phyloP scores from a whole-genome alignment of 1,140 invertebrate species.

The Octopus sinensis region DNA sequence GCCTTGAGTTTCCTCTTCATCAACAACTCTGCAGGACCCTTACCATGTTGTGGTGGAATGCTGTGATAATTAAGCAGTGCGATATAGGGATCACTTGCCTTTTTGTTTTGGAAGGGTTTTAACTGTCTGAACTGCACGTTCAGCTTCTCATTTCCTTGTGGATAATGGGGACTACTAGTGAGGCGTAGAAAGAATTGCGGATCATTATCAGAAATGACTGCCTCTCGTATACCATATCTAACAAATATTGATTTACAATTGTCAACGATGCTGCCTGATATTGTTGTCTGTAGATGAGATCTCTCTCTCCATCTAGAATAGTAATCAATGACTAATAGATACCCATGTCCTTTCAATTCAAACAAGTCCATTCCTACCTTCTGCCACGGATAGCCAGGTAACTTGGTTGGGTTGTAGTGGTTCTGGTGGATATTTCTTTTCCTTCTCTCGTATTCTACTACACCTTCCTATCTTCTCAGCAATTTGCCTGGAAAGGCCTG shows the following conservation, averaged over 20 bases:
- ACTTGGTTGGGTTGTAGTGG: slow-evolving; percentile 2
- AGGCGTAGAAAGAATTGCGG: slow-evolving; percentile 38
- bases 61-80: background rate
- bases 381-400: slow-evolving; percentile 19
- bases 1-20: slow-evolving; percentile 6
- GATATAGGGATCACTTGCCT: slow-evolving; percentile 12
- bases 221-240: slow-evolving; percentile 30
- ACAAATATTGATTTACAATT: slow-evolving; percentile 32
- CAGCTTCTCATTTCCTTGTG: slow-evolving; percentile 31
- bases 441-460: slow-evolving; percentile 14
- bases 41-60: background rate
- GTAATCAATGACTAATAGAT: slow-evolving; percentile 28
- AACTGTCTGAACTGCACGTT: slow-evolving; percentile 29
- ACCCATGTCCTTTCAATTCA: slow-evolving; percentile 14
- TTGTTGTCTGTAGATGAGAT: slow-evolving; percentile 17
- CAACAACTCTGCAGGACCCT: slow-evolving; percentile 1
- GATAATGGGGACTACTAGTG: slow-evolving; percentile 25
- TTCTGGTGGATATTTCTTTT: slow-evolving; percentile 13
- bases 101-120: slow-evolving; percentile 27
- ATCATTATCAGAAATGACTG: slow-evolving; percentile 32
- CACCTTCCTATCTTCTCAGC: slow-evolving; percentile 13
- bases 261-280: slow-evolving; percentile 23
- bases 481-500: slow-evolving; percentile 19
- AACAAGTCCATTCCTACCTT: slow-evolving; percentile 24
- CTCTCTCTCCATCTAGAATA: slow-evolving; percentile 27